Percentiles rank a stretch among this genome's conserved stretches.
Conservation (phyloP, 2,797 vertebrate species). For the Chloroceryle inda region DNA sequence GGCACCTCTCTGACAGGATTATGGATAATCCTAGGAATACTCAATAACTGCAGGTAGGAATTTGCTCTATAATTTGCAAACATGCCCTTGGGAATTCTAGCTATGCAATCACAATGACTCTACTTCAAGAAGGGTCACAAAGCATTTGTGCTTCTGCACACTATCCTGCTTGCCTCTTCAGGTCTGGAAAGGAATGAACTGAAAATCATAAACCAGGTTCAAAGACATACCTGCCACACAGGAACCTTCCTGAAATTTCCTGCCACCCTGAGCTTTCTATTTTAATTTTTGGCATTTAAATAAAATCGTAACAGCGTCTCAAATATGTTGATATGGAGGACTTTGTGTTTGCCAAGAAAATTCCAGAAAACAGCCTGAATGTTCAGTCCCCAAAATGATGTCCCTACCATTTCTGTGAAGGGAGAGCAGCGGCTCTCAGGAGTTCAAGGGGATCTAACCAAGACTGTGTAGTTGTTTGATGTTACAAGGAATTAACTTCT, state of each 20-base stretch:
- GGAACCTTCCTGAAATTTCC: background rate
- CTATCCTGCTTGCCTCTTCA: background rate
- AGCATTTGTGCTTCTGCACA: background rate
- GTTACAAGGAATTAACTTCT: background rate
- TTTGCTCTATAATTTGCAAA: slow-evolving; percentile 23
- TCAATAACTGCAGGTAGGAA: background rate
- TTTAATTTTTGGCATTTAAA: background rate
- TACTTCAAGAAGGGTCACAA: background rate
- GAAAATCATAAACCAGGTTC: background rate
- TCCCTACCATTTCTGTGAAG: background rate
- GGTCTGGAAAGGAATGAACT: background rate
- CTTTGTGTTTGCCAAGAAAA: background rate
- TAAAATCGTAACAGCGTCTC: background rate
- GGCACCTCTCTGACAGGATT: background rate
- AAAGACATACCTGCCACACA: background rate
- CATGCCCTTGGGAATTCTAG: background rate
- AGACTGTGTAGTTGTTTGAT: background rate
- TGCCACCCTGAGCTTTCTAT: background rate
- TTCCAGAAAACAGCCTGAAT: background rate
- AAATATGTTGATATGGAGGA: background rate
- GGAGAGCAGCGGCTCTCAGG: background rate
- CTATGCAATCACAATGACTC: background rate
- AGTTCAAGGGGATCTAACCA: background rate
- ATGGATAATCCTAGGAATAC: slow-evolving; percentile 25
- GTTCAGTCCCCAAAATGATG: background rate